These are phyloP conservation scores for Phortica variegata DNA, from an alignment of 1,140 invertebrate genomes.

Conservation along the genomic window DNA sequence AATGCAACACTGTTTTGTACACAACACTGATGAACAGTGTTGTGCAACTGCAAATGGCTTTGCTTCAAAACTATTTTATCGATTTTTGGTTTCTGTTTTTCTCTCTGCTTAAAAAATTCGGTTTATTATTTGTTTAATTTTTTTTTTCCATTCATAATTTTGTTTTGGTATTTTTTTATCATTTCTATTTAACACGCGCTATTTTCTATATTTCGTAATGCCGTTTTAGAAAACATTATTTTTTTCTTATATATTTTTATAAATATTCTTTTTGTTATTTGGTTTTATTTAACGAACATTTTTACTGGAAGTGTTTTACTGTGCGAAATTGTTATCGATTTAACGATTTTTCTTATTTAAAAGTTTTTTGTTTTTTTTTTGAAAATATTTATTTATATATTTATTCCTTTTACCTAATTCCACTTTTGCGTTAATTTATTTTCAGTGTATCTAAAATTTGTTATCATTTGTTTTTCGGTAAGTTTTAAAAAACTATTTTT, in stretches of 20 bases:
- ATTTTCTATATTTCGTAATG: no score
- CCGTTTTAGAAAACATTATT: background rate
- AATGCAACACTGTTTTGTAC: constrained; percentile 13
- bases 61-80: constrained; percentile 1
- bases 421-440: constrained; percentile 30
- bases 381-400: constrained; percentile 46
- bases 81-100: constrained; percentile 18
- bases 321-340: constrained; percentile 45
- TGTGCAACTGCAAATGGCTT: constrained; percentile 4
- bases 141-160: constrained; percentile 20
- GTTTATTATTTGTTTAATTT: constrained; percentile 29
- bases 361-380: constrained; percentile 15
- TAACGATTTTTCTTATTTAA: constrained; percentile 6
- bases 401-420: constrained; percentile 41
- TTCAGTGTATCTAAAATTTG: constrained; percentile 39
- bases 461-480: constrained; percentile 20
- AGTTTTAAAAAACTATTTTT: constrained; percentile 26
- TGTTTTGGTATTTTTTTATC: constrained; percentile 24
- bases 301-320: constrained; percentile 48
- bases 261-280: constrained; percentile 15
- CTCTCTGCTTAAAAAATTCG: constrained; percentile 34
- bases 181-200: no score
- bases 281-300: constrained; percentile 1
- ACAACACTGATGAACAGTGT: constrained; percentile 3
- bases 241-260: constrained; percentile 11